Percentiles rank a stretch among this genome's conserved stretches.
phyloP scores from a whole-genome alignment of 2,888 invertebrate species.

The Meloe dianella region DNA sequence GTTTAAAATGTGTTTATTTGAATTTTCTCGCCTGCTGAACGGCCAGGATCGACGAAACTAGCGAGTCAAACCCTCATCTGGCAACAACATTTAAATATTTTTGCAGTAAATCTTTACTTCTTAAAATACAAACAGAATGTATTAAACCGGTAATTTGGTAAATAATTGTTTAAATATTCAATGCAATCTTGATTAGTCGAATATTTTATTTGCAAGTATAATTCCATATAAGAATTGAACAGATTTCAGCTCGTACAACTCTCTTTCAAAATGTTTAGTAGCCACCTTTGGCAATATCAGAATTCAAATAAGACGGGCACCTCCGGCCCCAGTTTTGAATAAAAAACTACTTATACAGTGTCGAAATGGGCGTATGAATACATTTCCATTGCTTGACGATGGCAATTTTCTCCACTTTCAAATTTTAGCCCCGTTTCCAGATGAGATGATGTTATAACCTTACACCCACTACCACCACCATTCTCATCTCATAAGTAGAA shows the following conservation, averaged over 20 bases:
- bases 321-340: constrained; percentile 49
- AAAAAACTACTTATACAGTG: constrained; percentile 54
- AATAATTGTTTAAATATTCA: not conserved
- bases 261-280: constrained; percentile 34
- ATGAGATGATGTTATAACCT: constrained; percentile 41
- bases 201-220: not conserved
- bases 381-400: constrained; percentile 48
- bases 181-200: not conserved
- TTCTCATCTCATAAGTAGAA: constrained; percentile 44
- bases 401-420: constrained; percentile 53
- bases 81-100: not conserved
- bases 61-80: constrained; percentile 28
- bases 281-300: constrained; percentile 45
- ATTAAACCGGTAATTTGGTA: not conserved
- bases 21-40: constrained; percentile 49
- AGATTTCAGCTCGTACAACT: constrained; percentile 7
- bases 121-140: not conserved
- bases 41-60: constrained; percentile 36
- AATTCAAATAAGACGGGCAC: constrained; percentile 50
- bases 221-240: not conserved
- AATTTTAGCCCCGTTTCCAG: constrained; percentile 39
- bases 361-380: constrained; percentile 51
- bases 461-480: constrained; percentile 31
- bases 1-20: constrained; percentile 58
- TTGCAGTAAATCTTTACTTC: not conserved